Evolutionary conservation across 2,113 vertebrate genomes (phyloP), one percentile per base, ranked within the genome.

Genomic region (Neotoma lepida): DNA sequence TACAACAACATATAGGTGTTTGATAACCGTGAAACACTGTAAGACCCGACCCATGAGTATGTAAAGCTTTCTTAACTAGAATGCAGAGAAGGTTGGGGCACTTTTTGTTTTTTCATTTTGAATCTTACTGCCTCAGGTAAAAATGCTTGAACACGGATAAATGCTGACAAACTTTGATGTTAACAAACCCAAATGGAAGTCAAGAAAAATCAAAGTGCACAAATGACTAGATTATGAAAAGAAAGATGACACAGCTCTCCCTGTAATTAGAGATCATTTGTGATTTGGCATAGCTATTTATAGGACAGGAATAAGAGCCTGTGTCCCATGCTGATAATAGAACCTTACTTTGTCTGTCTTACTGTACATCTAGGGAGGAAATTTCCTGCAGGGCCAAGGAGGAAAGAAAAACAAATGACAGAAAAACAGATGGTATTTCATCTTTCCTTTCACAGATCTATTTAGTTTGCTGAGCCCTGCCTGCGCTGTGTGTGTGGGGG

Each of bases 141-240:
- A 98, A 98, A 98, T 97, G 96, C 98, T 96, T 98, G 96, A 97
- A 97, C 98, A 98, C 96, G 98, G 98, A 94, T 98, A 98, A 98
- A 97, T 97, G 97, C 98, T 98, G 98, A 98, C 98, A 98, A 98
- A 98, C 98, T 99, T 99, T 99, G 98, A 98, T 98, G 98, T 98
- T 98, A 98, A 98, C 98, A 98, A 98, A 98, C 96, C 98, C 97
- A 98, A 98, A 98, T 98, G 98, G 98, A 98, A 98, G 98, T 98
- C 63, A 98, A 97, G 98, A 98, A 97, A 98, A 98, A 98, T 98
- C 98, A 98, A 98, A 98, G 98, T 98, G 98, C 98, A 96, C 98
- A 98, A 98, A 98, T 76, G 96, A 96, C 97, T 97, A 94, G 97
- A 98, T 98, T 98, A 98, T 98, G 97, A 98, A 98, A 98, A 98